phyloP scores from a whole-genome alignment of 2,888 invertebrate species.

The Troides oblongomaculatus region DNA sequence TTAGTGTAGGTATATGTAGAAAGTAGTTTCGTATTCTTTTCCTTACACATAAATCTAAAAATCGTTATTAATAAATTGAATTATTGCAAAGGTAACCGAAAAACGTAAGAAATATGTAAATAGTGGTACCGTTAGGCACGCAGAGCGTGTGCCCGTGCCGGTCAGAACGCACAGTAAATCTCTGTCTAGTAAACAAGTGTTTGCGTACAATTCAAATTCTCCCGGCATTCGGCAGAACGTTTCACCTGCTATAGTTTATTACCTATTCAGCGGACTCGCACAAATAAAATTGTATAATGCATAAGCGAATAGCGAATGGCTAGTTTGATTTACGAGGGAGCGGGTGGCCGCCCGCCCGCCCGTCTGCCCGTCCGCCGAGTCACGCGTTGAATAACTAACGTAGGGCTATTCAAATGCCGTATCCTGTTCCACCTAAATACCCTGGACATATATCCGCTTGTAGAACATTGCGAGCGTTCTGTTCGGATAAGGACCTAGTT shows the following conservation, averaged over 20 bases:
- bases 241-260: constrained; percentile 78
- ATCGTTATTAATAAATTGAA: background rate
- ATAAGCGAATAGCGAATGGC: constrained; percentile 79
- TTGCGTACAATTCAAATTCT: constrained; percentile 70
- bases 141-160: constrained; percentile 18
- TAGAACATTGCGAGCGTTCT: constrained; percentile 3
- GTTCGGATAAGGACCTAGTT: background rate
- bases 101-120: constrained; percentile 13
- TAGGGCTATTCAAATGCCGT: constrained; percentile 64
- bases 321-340: constrained; percentile 78
- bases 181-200: constrained; percentile 44
- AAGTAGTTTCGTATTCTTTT: too few species aligned
- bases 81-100: background rate
- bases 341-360: constrained; percentile 48
- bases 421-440: constrained; percentile 35
- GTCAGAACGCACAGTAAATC: constrained; percentile 34
- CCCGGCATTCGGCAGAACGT: constrained; percentile 64
- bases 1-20: too few species aligned
- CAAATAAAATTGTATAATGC: constrained; percentile 81
- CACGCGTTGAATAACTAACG: constrained; percentile 77
- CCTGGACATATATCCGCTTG: constrained; percentile 23
- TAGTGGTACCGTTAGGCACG: constrained; percentile 14
- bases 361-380: constrained; percentile 37
- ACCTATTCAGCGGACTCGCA: constrained; percentile 78
- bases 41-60: background rate